These are phyloP conservation scores for Staurois parvus DNA, from an alignment of 2,797 vertebrate genomes.

Conservation along the genomic window DNA sequence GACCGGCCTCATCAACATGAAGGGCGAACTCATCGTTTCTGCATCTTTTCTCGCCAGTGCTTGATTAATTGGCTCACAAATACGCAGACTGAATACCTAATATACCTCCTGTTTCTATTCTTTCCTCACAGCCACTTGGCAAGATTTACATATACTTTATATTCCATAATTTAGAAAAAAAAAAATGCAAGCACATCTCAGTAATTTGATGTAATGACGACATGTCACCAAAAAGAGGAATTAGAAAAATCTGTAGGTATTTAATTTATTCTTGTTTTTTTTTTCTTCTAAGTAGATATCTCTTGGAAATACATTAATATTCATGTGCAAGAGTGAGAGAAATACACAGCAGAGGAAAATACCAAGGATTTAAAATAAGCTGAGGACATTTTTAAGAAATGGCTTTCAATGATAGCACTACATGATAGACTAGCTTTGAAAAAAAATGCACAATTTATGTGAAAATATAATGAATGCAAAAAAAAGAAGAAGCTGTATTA, in stretches of 20 bases:
- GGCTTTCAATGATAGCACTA: conserved; percentile 76
- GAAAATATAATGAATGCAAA: conserved; percentile 13
- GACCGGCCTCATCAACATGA: conserved; percentile 99
- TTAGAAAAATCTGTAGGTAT: conserved; percentile 87
- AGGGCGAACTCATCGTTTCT: conserved; percentile 99
- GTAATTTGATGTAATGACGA: conserved; percentile 96
- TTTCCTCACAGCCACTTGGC: conserved; percentile 76
- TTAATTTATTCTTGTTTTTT: conserved; percentile 84
- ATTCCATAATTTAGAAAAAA: conserved; percentile 85
- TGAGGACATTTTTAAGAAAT: conserved; percentile 75
- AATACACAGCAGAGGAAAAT: conserved; percentile 77
- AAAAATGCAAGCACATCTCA: conserved; percentile 81
- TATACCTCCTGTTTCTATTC: conserved; percentile 80
- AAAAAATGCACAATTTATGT: conserved; percentile 26
- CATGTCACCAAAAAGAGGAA: conserved; percentile 86
- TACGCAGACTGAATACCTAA: conserved; percentile 92
- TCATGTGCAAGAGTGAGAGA: conserved; percentile 74
- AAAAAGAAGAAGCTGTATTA: not conserved
- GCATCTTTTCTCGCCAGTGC: conserved; percentile 93
- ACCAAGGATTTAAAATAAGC: conserved; percentile 79
- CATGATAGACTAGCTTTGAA: conserved; percentile 53
- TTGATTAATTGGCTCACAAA: conserved; percentile 99
- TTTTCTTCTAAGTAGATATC: conserved; percentile 77
- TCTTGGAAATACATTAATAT: conserved; percentile 82
- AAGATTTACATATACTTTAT: conserved; percentile 97